A percentile compares a stretch with the other conserved stretches of the same genome.
Evolutionary conservation across 2,797 vertebrate species (phyloP).

Genomic region (Vultur gryphus): DNA sequence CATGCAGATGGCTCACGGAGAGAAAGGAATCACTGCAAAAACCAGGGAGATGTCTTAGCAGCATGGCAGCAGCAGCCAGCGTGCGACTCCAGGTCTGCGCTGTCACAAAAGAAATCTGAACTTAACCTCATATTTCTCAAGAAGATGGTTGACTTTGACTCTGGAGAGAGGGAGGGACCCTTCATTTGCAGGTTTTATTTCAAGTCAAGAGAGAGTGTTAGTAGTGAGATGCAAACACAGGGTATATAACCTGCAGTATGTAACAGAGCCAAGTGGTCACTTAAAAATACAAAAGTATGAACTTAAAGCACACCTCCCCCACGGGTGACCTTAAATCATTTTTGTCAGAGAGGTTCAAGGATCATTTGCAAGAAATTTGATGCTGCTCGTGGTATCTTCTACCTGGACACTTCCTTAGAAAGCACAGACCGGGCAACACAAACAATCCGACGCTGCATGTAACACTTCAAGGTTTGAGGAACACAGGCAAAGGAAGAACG

Average conservation of each 20-base stretch:
- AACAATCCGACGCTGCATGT: rapidly evolving
- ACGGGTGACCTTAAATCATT: not conserved
- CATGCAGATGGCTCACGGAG: not conserved
- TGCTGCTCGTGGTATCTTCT: not conserved
- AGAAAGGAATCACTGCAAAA: not conserved
- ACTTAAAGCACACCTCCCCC: not conserved
- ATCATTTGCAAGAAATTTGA: not conserved
- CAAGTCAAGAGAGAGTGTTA: not conserved
- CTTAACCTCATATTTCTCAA: not conserved
- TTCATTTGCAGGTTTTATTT: not conserved
- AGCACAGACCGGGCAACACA: not conserved
- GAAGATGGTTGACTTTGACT: not conserved
- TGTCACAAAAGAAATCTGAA: not conserved
- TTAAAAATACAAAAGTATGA: not conserved
- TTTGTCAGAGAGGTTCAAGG: not conserved
- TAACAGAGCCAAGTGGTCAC: not conserved
- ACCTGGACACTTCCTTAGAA: not conserved
- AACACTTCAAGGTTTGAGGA: not conserved
- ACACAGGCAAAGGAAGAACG: not conserved
- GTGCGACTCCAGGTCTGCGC: rapidly evolving
- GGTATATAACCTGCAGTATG: not conserved
- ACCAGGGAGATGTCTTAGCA: not conserved
- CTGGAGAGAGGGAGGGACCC: not conserved
- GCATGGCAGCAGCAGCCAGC: not conserved
- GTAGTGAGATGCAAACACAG: not conserved